phyloP scores from a whole-genome alignment of 2,797 vertebrate genomes.

The Cuculus canorus region DNA sequence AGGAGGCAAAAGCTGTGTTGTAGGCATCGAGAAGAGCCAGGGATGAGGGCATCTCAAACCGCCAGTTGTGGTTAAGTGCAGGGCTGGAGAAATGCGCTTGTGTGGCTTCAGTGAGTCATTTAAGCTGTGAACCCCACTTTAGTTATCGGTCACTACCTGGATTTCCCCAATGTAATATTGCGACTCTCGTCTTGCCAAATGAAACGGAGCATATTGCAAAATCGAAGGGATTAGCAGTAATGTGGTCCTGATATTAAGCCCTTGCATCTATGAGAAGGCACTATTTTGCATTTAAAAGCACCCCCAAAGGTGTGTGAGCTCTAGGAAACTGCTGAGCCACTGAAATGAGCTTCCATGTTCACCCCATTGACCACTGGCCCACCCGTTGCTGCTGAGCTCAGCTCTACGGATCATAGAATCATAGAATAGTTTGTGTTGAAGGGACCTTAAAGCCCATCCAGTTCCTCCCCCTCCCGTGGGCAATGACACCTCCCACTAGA shows the following conservation, averaged over 20 bases:
- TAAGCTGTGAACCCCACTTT: background rate
- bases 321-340: background rate
- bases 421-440: too few species aligned
- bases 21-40: background rate
- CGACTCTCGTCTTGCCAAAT: background rate
- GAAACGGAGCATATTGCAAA: background rate
- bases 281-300: background rate
- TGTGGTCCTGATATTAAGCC: rapidly evolving
- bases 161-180: background rate
- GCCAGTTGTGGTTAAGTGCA: background rate
- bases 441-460: too few species aligned
- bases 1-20: background rate
- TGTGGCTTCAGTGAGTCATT: rapidly evolving
- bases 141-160: background rate
- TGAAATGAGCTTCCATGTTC: background rate
- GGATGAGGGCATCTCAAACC: background rate
- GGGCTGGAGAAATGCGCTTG: background rate
- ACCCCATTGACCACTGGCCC: background rate
- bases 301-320: background rate
- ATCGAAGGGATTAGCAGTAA: background rate
- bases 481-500: too few species aligned
- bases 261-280: background rate
- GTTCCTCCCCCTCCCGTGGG: too few species aligned
- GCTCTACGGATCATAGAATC: background rate
- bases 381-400: background rate